Evolutionary conservation across 2,113 vertebrate species (phyloP), one percentile per base, ranked within the genome.

Genomic region (Corapipo altera): DNA sequence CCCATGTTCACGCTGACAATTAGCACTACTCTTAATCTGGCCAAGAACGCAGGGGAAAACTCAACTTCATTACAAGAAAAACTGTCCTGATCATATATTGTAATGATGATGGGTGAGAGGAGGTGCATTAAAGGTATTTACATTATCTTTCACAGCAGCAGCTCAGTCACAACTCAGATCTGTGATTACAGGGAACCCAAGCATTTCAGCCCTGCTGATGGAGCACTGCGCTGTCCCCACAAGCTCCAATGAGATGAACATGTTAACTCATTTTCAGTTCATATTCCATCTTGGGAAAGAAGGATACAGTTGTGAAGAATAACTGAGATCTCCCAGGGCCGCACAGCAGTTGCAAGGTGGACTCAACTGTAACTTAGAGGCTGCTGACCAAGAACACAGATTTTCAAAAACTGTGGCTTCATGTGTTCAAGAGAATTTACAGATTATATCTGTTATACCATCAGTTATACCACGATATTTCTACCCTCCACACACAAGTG

Each of bases 71-170:
- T 69, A 64, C 35, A 72, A 61, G 33, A 84, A 14, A 83, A 89
- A 86, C 10, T 10, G 2, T 22, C 10, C 1, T 3, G n/a, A 43
- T 41, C 1, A 0, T 6, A 15, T 26, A 66, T 44, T 27, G 12
- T 65, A 59, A 83, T 90, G 72, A 55, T 23, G 51, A 71, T 2
- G 3, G 9, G 30, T 41, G n/a, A 81, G 65, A 55, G 15, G 24
- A 88, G 27, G 77, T 19, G 11, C 19, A 41, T 48, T 67, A 5
- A 3, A 91, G 59, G 11, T 12, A 69, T 15, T 39, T 66, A 20
- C 37, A 26, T 32, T 57, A 44, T 10, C 73, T 87, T 81, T n/a
- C 76, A 64, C 21, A 87, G 80, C 26, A 71, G 35, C 26, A 88
- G 39, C 21, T 78, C 73, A 71, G 52, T 33, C 61, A 78, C 73